A percentile compares a stretch with the other conserved stretches of the same genome.
phyloP scores from a whole-genome alignment of 2,797 vertebrate species.

The Pangasius krempfi region DNA sequence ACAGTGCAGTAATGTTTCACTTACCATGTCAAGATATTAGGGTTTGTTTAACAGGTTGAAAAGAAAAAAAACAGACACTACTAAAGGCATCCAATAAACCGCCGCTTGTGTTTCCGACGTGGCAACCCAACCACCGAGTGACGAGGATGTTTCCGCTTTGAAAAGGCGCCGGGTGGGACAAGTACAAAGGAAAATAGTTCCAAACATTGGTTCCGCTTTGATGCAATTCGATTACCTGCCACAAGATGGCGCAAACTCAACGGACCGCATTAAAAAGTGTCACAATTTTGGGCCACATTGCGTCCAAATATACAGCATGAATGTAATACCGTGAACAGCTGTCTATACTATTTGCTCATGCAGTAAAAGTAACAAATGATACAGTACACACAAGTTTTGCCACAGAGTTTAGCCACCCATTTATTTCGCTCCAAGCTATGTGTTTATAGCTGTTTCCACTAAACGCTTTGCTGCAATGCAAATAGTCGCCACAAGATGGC shows the following conservation, averaged over 20 bases:
- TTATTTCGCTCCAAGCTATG: no score
- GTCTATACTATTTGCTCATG: background rate
- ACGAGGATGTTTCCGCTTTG: conserved; percentile 38
- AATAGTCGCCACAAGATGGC: background rate
- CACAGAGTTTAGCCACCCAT: background rate
- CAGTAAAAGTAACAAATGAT: background rate
- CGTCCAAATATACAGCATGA: background rate
- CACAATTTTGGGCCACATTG: background rate
- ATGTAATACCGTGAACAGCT: background rate
- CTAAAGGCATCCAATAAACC: background rate
- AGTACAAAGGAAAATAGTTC: background rate
- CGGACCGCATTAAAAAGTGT: background rate
- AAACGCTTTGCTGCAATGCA: background rate
- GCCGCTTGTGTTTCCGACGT: conserved; percentile 68
- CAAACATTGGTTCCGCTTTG: conserved; percentile 8
- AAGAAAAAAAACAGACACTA: background rate
- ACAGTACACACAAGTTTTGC: background rate
- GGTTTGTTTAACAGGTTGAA: background rate
- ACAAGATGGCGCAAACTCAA: background rate
- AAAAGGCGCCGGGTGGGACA: conserved; percentile 8
- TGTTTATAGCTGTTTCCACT: no score
- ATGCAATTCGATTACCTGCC: background rate
- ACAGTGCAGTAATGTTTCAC: background rate
- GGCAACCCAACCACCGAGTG: conserved; percentile 64
- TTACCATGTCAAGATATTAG: conserved; percentile 45